Evolutionary conservation across 2,797 vertebrate species (phyloP).

Genomic region (Gobionotothen gibberifrons): DNA sequence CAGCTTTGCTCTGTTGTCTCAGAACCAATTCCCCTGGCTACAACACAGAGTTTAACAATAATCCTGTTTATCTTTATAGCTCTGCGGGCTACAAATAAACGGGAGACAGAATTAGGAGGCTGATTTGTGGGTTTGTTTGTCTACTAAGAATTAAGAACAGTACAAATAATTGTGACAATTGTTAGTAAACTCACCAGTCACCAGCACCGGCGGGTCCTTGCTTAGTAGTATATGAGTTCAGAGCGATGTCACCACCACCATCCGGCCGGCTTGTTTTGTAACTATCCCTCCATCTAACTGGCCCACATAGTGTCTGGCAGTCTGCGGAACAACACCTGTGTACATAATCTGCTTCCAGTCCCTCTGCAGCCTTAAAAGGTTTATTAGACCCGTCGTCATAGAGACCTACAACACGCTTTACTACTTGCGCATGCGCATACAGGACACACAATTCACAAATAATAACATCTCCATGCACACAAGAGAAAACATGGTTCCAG

Average conservation of each 20-base stretch:
- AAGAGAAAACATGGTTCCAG: rapidly evolving
- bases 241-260: not conserved
- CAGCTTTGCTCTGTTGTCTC: not conserved
- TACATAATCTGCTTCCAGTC: conserved; percentile 75
- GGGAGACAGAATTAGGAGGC: not conserved
- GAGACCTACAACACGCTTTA: conserved; percentile 81
- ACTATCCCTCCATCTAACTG: conserved; percentile 29
- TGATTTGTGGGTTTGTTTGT: not conserved
- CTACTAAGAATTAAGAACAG: not conserved
- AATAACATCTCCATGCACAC: not conserved
- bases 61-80: conserved; percentile 4
- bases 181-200: conserved; percentile 70
- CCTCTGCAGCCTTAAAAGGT: conserved; percentile 60
- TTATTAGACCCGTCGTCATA: conserved; percentile 79
- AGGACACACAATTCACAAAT: not conserved
- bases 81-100: not conserved
- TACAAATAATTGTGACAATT: not conserved
- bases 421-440: conserved; percentile 72
- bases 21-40: not conserved
- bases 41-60: not conserved
- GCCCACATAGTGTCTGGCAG: conserved; percentile 34
- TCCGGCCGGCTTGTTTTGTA: not conserved
- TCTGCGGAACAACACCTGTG: conserved; percentile 54
- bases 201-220: conserved; percentile 32
- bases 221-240: conserved; percentile 12